Base-by-base conservation (phyloP, 2,888 invertebrate genomes). In the Eueremaeus valkanovi region DNA sequence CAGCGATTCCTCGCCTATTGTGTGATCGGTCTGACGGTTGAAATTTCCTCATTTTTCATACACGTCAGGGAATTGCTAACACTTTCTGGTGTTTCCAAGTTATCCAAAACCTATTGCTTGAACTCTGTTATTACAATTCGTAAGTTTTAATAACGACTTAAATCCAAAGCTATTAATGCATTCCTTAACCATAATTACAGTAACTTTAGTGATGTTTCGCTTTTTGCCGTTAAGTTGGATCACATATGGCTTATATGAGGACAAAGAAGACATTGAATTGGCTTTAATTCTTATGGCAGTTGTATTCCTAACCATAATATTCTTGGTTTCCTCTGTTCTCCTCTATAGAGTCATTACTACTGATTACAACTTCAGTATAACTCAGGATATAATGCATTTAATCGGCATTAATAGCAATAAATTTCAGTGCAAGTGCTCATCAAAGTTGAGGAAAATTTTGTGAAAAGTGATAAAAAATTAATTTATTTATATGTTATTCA, bases 11-110 rank as follows among this genome's bases (percentile, higher is more conserved):
- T 75, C 13, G 58, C 72, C n/a, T 72, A 45, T 29, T 75, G 72
- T 61, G 33, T 75, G 27, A 27, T 75, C 21, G 75, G 72, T 29
- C 55, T 75, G 0, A 63, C 72, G 0, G 58, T 75, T 29, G 75
- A 75, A 45, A 55, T 75, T 5, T 72, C 42, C 9, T 72, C 72
- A 31, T n/a, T 75, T 18, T 75, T 75, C 45, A 72, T 75, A 45
- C 75, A 75, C 31, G 27, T 75, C 5, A 72, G 75, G 42, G 58
- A 72, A 33, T 11, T 75, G 21, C n/a, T 51, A 29, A 49, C 24
- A 16, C 33, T 75, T 3, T 40, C 49, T 1, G 24, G 58, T 33
- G 29, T 73, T 27, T 33, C 72, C 9, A 40, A 29, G 27, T n/a
- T 55, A n/a, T 33, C 49, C 33, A 73, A 29, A 27, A 13, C 72